Percentiles rank a stretch among this genome's conserved stretches.
Conservation (phyloP, 2,888 invertebrate genomes). For the Trichopoda pennipes region DNA sequence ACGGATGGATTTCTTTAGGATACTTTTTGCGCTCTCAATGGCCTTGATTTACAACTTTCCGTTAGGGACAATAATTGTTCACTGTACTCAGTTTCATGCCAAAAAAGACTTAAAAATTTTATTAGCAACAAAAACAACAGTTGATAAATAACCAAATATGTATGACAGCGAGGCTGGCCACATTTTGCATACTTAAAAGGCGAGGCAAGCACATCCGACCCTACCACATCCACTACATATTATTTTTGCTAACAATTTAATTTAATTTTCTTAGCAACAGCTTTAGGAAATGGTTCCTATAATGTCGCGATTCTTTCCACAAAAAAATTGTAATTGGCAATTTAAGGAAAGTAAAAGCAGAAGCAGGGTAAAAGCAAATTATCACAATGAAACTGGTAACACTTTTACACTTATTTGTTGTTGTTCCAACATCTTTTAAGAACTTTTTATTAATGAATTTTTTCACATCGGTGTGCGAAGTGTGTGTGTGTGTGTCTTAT, state of each 20-base stretch:
- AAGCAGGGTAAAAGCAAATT: constrained; percentile 25
- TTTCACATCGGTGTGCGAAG: not conserved
- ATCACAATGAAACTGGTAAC: constrained; percentile 28
- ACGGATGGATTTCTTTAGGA: not conserved
- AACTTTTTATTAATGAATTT: constrained; percentile 42
- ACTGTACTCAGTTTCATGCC: not conserved
- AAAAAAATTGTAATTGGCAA: constrained; percentile 60
- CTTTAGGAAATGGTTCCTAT: constrained; percentile 27
- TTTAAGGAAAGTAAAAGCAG: constrained; percentile 32
- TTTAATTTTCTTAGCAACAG: constrained; percentile 59
- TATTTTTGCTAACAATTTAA: constrained; percentile 61
- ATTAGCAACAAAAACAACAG: not conserved
- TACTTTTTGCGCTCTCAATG: not conserved
- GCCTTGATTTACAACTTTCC: constrained; percentile 17
- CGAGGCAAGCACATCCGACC: constrained; percentile 6
- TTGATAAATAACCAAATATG: constrained; percentile 43
- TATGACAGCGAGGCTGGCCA: constrained; percentile 52
- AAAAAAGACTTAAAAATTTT: too few species aligned
- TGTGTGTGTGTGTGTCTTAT: constrained; percentile 5
- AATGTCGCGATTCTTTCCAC: not conserved
- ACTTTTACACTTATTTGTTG: constrained; percentile 17
- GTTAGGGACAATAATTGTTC: constrained; percentile 9
- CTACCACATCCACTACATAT: constrained; percentile 24
- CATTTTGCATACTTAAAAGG: constrained; percentile 5
- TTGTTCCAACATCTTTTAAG: not conserved